Percentiles rank a stretch among this genome's conserved stretches.
These are phyloP conservation scores for Microtus oregoni DNA, from an alignment of 2,113 vertebrate genomes.

Conservation along the genomic window DNA sequence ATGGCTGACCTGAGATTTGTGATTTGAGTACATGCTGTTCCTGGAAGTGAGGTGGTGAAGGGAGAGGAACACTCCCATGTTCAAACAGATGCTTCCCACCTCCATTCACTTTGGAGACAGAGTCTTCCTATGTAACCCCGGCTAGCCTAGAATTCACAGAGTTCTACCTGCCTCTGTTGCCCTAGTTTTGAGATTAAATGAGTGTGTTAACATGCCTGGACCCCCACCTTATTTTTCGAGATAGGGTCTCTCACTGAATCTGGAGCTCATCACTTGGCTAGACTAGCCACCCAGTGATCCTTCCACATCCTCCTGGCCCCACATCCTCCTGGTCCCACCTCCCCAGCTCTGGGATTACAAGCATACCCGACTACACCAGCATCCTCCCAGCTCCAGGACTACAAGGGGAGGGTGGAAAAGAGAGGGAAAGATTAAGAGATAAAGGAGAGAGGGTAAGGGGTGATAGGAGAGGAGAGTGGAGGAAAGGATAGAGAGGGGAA, in stretches of 20 bases:
- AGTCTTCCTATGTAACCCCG: not conserved
- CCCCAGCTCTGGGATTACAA: not conserved
- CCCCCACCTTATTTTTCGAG: not conserved
- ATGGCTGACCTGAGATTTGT: not conserved
- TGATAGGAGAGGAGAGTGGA: not conserved
- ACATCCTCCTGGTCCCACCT: not conserved
- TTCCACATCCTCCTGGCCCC: not conserved
- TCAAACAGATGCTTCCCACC: not conserved
- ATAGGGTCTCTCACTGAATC: not conserved
- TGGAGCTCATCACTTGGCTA: too few relatives aligned
- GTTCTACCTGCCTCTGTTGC: not conserved
- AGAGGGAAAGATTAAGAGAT: too few relatives aligned
- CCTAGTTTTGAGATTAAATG: not conserved
- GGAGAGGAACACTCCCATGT: not conserved
- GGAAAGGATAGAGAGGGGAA: not conserved
- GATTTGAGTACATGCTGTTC: conserved; percentile 2
- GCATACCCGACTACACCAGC: not conserved
- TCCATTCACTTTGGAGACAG: not conserved
- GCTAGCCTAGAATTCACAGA: not conserved
- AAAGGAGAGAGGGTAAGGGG: too few relatives aligned
- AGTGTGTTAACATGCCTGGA: not conserved
- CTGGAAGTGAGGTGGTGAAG: not conserved
- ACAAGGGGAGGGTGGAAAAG: too few relatives aligned
- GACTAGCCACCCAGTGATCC: not conserved
- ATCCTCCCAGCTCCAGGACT: not conserved